Base-by-base conservation (phyloP, 1,140 invertebrate genomes). In the Chionoecetes opilio region DNA sequence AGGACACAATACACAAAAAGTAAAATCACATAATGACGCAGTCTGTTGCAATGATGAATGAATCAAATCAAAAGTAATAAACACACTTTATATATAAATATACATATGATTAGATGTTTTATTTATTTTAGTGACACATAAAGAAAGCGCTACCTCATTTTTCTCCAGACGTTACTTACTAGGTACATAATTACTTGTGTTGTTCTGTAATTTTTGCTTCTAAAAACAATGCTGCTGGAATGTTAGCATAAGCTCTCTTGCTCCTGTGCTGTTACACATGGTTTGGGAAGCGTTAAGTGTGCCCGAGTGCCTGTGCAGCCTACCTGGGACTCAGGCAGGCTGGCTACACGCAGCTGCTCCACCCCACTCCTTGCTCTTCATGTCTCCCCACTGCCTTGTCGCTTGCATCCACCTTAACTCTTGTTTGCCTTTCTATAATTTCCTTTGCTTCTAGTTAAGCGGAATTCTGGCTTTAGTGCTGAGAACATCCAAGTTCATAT, bases 131-230 rank as follows among this genome's bases (percentile, higher is more conserved):
- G 26, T 75, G 6, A 5, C 1, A 75, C 63, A n/a, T n/a, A 1
- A 75, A 75, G 63, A 75, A 75, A 75, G 21, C 63, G n/a, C 63
- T 75, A 75, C 63, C 63, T 75, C 63, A 75, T 75, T 75, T 75
- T 75, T 26, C n/a, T 75, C 17, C 53, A 63, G 8, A 63, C 8
- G 53, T 9, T 21, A 26, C 21, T 63, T 26, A 63, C 9, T n/a
- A 75, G 21, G 63, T 75, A n/a, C n/a, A 2, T n/a, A 2, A n/a
- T n/a, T 21, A n/a, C 63, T 75, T 53, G 8, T 53, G 46, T 53
- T 53, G 46, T 53, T n/a, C 63, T 75, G n/a, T n/a, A n/a, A 2
- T n/a, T n/a, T 75, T n/a, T 75, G 5, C 41, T 46, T 75, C 21
- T 8, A n/a, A 8, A 2, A 21, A 75, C 8, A 14, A 46, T 46